These are phyloP conservation scores for Steromphala cineraria DNA, from an alignment of 2,888 invertebrate genomes.

Conservation along the genomic window DNA sequence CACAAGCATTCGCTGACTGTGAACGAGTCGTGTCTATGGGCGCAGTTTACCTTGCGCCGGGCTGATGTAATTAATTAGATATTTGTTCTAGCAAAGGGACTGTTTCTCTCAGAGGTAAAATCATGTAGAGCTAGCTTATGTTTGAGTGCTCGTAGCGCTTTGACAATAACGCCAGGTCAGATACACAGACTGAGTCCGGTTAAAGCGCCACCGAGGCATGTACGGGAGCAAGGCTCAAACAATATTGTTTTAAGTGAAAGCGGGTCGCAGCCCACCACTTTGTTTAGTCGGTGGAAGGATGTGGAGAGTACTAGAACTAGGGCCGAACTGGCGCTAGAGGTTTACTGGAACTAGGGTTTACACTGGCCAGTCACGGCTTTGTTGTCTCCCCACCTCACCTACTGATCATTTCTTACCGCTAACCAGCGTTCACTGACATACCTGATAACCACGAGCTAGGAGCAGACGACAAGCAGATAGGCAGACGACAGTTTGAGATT, in stretches of 20 bases:
- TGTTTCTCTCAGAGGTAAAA: not conserved
- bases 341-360: not conserved
- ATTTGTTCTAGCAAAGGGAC: not conserved
- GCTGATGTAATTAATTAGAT: slow-evolving; percentile 17
- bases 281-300: not conserved
- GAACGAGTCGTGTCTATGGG: not conserved
- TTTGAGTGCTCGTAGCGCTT: not conserved
- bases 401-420: not conserved
- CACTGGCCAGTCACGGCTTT: no score
- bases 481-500: slow-evolving; percentile 9
- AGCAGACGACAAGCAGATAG: slow-evolving; percentile 6
- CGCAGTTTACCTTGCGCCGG: not conserved
- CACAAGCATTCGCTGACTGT: not conserved
- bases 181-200: not conserved
- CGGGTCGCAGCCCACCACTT: not conserved
- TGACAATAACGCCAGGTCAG: not conserved
- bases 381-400: no score
- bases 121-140: not conserved
- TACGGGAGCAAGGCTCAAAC: slow-evolving; percentile 2
- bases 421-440: not conserved
- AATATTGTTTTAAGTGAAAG: slow-evolving; percentile 9
- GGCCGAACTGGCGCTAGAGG: not conserved
- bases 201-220: not conserved
- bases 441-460: not conserved
- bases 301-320: not conserved